Evolutionary conservation across 2,888 invertebrate genomes (phyloP).

Genomic region (Panopea generosa): DNA sequence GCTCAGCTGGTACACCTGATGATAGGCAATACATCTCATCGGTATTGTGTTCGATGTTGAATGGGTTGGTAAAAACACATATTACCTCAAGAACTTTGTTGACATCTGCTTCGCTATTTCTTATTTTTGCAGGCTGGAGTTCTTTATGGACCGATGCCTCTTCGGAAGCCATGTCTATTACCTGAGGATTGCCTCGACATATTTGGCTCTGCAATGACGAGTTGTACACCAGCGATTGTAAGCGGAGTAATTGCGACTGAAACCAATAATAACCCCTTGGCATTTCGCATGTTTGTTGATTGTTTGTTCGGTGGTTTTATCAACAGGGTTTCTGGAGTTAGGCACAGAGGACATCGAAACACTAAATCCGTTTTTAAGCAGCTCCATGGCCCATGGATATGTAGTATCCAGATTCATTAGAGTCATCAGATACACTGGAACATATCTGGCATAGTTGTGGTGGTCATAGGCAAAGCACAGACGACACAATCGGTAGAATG

Average conservation of each 20-base stretch:
- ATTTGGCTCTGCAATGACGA: conserved; percentile 21
- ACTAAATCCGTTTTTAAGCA: conserved; percentile 48
- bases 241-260: conserved; percentile 36
- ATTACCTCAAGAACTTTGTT: too few species aligned
- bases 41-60: too few species aligned
- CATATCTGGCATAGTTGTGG: conserved; percentile 56
- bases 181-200: conserved; percentile 28
- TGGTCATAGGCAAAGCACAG: conserved; percentile 49
- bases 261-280: too few species aligned
- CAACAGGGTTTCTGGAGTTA: too few species aligned
- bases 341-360: too few species aligned
- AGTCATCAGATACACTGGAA: conserved; percentile 32
- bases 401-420: conserved; percentile 31
- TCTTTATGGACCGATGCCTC: too few species aligned
- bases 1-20: conserved; percentile 45
- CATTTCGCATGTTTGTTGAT: conserved; percentile 46
- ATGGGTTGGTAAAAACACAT: too few species aligned
- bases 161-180: too few species aligned
- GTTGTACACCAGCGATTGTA: conserved; percentile 42
- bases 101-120: too few species aligned
- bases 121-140: too few species aligned
- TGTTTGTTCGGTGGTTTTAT: too few species aligned
- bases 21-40: too few species aligned
- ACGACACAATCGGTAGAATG: conserved; percentile 38
- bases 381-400: conserved; percentile 44